Percentiles rank a stretch among this genome's conserved stretches.
phyloP scores from a whole-genome alignment of 2,888 invertebrate genomes.

The Eupeodes luniger region DNA sequence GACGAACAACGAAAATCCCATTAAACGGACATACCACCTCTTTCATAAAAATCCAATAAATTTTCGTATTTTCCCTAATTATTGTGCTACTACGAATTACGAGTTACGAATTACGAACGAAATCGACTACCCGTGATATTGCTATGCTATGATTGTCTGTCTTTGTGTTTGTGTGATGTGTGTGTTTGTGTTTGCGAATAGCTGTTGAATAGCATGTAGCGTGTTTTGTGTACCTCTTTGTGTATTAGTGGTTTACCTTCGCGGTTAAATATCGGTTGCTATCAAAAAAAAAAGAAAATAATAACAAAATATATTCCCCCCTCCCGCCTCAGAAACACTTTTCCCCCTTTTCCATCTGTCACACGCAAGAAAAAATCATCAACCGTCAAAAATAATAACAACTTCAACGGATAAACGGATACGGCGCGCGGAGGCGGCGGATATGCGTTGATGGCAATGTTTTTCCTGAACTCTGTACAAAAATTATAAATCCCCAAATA shows the following conservation, averaged over 20 bases:
- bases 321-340: too few species aligned
- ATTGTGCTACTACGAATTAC: constrained; percentile 48
- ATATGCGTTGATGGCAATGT: constrained; percentile 9
- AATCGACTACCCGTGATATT: constrained; percentile 50
- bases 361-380: background rate
- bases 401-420: constrained; percentile 35
- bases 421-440: background rate
- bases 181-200: constrained; percentile 48
- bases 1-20: constrained; percentile 53
- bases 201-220: background rate
- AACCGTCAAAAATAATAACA: constrained; percentile 5
- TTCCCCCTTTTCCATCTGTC: background rate
- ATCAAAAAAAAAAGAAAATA: constrained; percentile 49
- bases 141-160: constrained; percentile 43
- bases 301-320: constrained; percentile 47
- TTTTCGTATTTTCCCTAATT: constrained; percentile 62
- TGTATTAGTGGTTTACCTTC: constrained; percentile 76
- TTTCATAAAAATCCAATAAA: constrained; percentile 59
- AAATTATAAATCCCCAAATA: background rate
- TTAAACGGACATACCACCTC: constrained; percentile 46
- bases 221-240: constrained; percentile 18
- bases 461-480: constrained; percentile 20
- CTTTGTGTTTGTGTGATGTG: constrained; percentile 55
- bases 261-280: constrained; percentile 68
- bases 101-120: constrained; percentile 26